Evolutionary conservation across 2,888 invertebrate species (phyloP).

Genomic region (Schrankia costaestrigalis): DNA sequence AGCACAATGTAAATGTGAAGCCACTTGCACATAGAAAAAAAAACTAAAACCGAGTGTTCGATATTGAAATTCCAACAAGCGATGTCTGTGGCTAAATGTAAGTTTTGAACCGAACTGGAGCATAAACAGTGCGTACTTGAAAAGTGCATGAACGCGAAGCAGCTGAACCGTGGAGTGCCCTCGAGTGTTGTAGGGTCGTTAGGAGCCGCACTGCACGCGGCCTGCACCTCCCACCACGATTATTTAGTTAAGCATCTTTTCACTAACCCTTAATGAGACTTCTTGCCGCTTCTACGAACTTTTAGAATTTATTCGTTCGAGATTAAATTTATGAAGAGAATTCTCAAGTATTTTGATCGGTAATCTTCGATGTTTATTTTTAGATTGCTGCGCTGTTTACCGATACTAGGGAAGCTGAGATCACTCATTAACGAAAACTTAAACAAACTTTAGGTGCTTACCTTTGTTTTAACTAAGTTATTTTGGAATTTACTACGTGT

Average conservation of each 20-base stretch:
- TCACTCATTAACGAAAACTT: no score
- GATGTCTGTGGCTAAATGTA: conserved; percentile 44
- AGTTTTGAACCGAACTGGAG: conserved; percentile 56
- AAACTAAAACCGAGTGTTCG: conserved; percentile 15
- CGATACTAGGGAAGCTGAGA: no score
- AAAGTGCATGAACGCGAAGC: conserved; percentile 68
- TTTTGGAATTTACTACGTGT: no score
- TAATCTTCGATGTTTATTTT: no score
- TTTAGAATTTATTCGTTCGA: conserved; percentile 3
- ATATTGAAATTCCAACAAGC: conserved; percentile 44
- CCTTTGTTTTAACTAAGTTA: no score
- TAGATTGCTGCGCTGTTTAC: no score
- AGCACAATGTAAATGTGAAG: neutral
- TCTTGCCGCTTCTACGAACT: conserved; percentile 23
- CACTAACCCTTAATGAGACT: conserved; percentile 46
- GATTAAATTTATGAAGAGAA: no score
- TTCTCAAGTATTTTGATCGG: no score
- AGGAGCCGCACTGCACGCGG: conserved; percentile 44
- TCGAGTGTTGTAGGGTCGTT: conserved; percentile 57
- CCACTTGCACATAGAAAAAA: neutral
- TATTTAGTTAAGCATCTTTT: conserved; percentile 55
- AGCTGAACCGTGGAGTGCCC: conserved; percentile 54
- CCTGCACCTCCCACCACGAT: conserved; percentile 37
- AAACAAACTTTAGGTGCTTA: no score
- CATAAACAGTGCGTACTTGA: conserved; percentile 73